These are phyloP conservation scores for Ctenopoma multispine DNA, from an alignment of 2,797 vertebrate genomes.

Conservation along the genomic window DNA sequence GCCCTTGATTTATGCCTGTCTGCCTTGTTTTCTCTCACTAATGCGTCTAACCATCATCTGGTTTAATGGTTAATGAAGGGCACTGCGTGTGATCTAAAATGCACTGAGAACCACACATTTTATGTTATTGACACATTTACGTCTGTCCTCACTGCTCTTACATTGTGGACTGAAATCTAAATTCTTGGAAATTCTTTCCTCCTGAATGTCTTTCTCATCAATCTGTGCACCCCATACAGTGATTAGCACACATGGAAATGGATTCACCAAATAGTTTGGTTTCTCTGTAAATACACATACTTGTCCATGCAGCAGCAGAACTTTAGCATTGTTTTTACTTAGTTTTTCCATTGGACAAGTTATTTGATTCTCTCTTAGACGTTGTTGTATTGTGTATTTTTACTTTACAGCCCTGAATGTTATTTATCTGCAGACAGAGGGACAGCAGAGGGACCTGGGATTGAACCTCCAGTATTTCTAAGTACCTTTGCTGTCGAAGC, in stretches of 20 bases:
- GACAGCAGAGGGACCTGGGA: neutral
- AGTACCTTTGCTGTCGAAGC: neutral
- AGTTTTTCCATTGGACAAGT: neutral
- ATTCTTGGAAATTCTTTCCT: conserved; percentile 21
- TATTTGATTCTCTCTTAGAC: no score
- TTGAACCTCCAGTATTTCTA: neutral
- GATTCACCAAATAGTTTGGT: conserved; percentile 2
- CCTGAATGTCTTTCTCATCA: conserved; percentile 34
- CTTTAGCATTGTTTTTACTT: no score
- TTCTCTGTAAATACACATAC: conserved; percentile 21
- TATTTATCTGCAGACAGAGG: neutral
- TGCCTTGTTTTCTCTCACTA: conserved; percentile 19
- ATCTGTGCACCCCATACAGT: neutral
- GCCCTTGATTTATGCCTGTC: conserved; percentile 36
- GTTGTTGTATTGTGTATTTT: neutral
- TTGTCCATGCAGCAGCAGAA: neutral
- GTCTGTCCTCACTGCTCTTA: neutral
- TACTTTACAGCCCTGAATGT: neutral
- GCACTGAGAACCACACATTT: neutral
- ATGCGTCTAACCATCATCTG: conserved; percentile 26
- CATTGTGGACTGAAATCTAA: neutral
- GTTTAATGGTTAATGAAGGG: conserved; percentile 21
- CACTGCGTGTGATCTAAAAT: conserved; percentile 6
- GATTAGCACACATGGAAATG: conserved; percentile 10
- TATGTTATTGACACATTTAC: conserved; percentile 24